These are phyloP conservation scores for Simalia tracyae DNA, from an alignment of 2,797 vertebrate species.

Conservation along the genomic window DNA sequence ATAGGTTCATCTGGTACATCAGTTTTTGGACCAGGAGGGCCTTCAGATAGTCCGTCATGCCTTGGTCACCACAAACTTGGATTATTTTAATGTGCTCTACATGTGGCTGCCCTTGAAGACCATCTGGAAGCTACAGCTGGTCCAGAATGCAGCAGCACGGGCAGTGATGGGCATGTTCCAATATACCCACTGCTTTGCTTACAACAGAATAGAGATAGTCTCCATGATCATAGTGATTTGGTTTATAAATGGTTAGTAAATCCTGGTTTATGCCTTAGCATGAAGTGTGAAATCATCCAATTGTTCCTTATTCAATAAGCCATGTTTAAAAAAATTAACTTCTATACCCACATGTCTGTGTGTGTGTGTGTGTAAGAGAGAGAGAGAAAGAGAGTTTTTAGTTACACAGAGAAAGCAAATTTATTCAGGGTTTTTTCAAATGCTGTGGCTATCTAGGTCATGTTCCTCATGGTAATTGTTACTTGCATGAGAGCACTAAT, in stretches of 20 bases:
- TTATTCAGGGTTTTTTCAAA: neutral
- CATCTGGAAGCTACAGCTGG: neutral
- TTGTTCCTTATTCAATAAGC: neutral
- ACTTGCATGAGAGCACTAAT: neutral
- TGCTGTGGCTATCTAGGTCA: neutral
- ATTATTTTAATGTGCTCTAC: neutral
- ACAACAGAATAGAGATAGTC: neutral
- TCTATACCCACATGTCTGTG: neutral
- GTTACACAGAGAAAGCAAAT: neutral
- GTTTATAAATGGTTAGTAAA: neutral
- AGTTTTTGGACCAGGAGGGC: neutral
- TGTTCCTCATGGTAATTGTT: neutral
- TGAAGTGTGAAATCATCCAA: neutral
- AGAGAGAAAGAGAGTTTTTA: neutral
- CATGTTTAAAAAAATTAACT: neutral
- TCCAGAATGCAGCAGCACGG: neutral
- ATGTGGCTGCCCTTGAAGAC: neutral
- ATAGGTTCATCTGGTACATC: neutral
- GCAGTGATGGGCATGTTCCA: neutral
- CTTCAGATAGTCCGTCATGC: neutral
- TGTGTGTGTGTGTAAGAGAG: neutral
- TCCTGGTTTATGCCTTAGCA: neutral
- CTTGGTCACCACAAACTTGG: neutral
- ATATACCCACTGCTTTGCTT: neutral
- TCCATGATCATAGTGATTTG: neutral